A percentile compares a stretch with the other conserved stretches of the same genome.
These are phyloP conservation scores for Eudemis profundana DNA, from an alignment of 2,888 invertebrate species.

Conservation along the genomic window DNA sequence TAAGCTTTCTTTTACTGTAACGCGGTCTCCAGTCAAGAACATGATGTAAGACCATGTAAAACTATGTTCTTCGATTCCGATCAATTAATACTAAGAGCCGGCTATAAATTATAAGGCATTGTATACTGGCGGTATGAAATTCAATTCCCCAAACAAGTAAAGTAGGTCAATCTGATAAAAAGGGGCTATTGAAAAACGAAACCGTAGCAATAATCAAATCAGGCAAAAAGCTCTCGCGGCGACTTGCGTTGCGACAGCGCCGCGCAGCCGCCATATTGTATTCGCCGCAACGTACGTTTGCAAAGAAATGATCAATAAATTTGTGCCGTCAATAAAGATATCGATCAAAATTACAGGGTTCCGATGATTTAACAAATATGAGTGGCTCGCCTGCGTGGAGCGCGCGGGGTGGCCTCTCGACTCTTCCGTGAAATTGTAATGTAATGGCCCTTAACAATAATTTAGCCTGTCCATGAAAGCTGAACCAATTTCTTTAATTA, in stretches of 20 bases:
- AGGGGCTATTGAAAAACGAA: constrained; percentile 81
- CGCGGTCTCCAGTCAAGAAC: too few species aligned
- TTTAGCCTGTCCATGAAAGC: constrained; percentile 70
- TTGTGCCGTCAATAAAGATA: constrained; percentile 83
- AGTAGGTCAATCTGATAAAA: constrained; percentile 81
- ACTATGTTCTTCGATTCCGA: constrained; percentile 11
- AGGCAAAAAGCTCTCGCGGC: constrained; percentile 69
- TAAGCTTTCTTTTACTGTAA: too few species aligned
- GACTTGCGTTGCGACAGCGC: constrained; percentile 75
- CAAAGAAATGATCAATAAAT: constrained; percentile 84
- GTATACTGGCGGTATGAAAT: constrained; percentile 66
- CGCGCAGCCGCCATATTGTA: constrained; percentile 72
- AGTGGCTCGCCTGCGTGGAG: constrained; percentile 71
- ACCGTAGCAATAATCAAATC: constrained; percentile 77
- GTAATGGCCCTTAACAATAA: constrained; percentile 76
- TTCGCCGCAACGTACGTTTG: constrained; percentile 76
- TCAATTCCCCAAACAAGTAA: constrained; percentile 76
- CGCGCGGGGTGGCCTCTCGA: constrained; percentile 75
- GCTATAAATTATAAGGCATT: constrained; percentile 13
- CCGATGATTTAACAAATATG: constrained; percentile 84
- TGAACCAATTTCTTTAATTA: constrained; percentile 80
- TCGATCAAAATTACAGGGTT: constrained; percentile 85
- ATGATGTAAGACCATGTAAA: neutral
- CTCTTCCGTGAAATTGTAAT: constrained; percentile 81
- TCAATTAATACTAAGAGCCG: constrained; percentile 22